Conservation (phyloP, 92 coral and sea anemone species). For the Zoanthus sociatus region DNA sequence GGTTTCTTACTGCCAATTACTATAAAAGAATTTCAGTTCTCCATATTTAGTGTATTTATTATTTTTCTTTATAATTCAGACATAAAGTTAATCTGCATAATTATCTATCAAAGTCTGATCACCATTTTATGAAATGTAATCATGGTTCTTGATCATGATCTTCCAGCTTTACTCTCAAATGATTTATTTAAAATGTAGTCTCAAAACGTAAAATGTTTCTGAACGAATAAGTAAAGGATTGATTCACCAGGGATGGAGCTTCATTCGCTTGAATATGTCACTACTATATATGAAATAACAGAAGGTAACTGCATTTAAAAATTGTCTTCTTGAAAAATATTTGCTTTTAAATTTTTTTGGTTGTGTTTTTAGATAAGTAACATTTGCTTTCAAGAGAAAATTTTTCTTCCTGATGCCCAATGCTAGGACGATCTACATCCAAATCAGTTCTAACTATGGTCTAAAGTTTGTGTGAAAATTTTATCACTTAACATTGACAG, state of each 20-base stretch:
- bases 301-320: conserved; percentile 8
- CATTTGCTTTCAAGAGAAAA: neutral
- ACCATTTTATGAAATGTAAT: neutral
- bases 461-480: neutral
- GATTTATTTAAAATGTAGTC: neutral
- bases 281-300: conserved; percentile 24
- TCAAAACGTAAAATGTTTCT: neutral
- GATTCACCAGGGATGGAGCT: conserved; percentile 16
- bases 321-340: neutral
- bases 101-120: neutral
- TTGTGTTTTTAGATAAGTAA: neutral
- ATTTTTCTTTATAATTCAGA: neutral
- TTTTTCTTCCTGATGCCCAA: too few relatives aligned
- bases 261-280: conserved; percentile 36
- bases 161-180: neutral
- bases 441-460: too few relatives aligned
- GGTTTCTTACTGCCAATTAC: conserved; percentile 11
- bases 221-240: conserved; percentile 7
- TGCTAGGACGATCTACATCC: too few relatives aligned
- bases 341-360: neutral
- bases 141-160: neutral
- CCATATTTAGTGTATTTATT: conserved; percentile 1
- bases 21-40: neutral
- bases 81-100: conserved; percentile 34
- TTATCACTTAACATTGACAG: neutral